Percentiles rank a stretch among this genome's conserved stretches.
phyloP scores from a whole-genome alignment of 2,113 vertebrate species.

The Clarias gariepinus region DNA sequence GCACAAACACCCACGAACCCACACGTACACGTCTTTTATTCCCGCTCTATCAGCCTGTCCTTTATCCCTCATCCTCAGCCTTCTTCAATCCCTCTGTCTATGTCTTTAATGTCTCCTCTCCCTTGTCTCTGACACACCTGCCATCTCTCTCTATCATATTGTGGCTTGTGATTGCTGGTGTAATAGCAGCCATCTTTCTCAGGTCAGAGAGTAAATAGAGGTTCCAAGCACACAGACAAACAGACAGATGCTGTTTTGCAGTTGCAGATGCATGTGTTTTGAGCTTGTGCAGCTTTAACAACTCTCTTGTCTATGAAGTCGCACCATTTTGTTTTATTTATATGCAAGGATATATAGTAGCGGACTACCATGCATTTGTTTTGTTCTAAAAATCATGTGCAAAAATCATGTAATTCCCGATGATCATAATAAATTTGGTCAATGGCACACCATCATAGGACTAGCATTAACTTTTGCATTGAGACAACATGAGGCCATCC shows the following conservation, averaged over 20 bases:
- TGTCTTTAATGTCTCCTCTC: neutral
- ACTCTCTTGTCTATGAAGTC: neutral
- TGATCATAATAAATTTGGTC: neutral
- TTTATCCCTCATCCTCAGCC: conserved; percentile 1
- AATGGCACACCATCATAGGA: neutral
- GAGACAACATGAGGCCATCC: neutral
- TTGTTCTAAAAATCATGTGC: neutral
- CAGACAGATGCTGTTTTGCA: conserved; percentile 16
- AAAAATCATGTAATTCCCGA: neutral
- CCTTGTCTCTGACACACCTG: conserved; percentile 28
- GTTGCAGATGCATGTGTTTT: neutral
- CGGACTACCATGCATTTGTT: neutral
- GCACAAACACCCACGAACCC: neutral
- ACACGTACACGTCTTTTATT: conserved; percentile 3
- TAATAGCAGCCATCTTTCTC: conserved; percentile 42
- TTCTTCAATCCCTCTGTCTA: conserved; percentile 7
- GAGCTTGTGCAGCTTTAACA: neutral
- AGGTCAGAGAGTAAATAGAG: conserved; percentile 46
- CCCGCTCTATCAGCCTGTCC: neutral
- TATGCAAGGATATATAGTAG: neutral
- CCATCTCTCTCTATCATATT: conserved; percentile 27
- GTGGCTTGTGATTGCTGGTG: conserved; percentile 36
- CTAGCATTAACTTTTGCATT: neutral
- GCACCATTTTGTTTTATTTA: neutral
- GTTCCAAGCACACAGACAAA: conserved; percentile 35